Percentiles rank a stretch among this genome's conserved stretches.
Evolutionary conservation across 1,140 invertebrate genomes (phyloP).

Genomic region (Caenorhabditis brenneri): DNA sequence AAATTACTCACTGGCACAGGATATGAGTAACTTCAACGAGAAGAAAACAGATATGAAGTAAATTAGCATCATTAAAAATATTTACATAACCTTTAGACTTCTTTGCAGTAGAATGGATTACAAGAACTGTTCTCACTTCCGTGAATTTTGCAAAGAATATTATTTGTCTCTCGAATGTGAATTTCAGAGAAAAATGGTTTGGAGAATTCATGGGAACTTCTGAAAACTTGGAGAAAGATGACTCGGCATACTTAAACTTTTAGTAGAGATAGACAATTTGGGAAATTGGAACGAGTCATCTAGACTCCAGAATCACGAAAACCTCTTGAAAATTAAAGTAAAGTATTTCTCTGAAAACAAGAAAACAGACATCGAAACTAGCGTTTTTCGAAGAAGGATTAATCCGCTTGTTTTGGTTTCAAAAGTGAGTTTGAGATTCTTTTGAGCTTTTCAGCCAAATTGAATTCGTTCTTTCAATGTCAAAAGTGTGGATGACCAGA

Average conservation of each 20-base stretch:
- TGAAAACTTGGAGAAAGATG: background rate
- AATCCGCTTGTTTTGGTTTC: slow-evolving; percentile 4
- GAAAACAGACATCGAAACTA: background rate
- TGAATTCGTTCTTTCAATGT: slow-evolving; percentile 5
- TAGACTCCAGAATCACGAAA: background rate
- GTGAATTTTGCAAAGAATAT: background rate
- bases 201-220: background rate
- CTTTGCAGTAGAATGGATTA: background rate
- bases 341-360: background rate
- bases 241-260: background rate
- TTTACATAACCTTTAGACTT: background rate
- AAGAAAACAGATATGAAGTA: background rate
- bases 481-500: background rate
- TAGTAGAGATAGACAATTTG: background rate
- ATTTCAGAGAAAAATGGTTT: background rate
- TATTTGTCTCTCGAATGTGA: background rate
- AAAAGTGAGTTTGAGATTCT: slow-evolving; percentile 16
- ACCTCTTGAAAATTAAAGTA: background rate
- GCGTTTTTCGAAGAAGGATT: background rate
- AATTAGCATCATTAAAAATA: background rate
- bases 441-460: slow-evolving; percentile 36
- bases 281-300: background rate
- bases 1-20: no score
- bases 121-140: background rate
- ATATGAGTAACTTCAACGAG: no score